Base-by-base conservation (phyloP, 2,797 vertebrate species). In the Ataeniobius toweri region DNA sequence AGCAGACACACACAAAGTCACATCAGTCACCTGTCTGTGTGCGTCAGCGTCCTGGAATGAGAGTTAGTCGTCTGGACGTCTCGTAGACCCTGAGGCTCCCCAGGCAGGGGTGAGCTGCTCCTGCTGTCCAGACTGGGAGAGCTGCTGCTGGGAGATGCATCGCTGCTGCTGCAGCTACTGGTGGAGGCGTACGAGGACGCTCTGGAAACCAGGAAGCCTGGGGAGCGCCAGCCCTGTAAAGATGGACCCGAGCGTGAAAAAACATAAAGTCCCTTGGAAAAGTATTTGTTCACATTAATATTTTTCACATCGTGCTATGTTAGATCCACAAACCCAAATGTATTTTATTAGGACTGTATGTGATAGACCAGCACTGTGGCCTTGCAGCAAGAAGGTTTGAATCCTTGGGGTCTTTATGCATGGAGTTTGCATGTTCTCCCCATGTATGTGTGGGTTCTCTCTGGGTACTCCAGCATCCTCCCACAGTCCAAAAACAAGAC, bases 141-240 rank as follows among this genome's bases (percentile, higher is more conserved):
- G 90, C 94, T 95, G 87, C 94, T 94, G 88, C 92, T 94, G 80
- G 91, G 89, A 51, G 94, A 94, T 44, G 79, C 83, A 8, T 89
- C 67, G 31, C 91, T 93, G 86, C 91, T 94, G 87, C 81, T 87
- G 41, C 89, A 86, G 83, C 86, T 88, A 83, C 89, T 90, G 85
- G 69, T 85, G 83, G 89, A 86, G 53, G 90, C 84, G 78, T 41
- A 82, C 53, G 92, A 91, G 36, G 95, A 95, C 46, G 95, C 95
- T 63, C 94, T 90, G 69, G 95, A 96, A 50, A 96, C 95, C 0
- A 79, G 80, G 3, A 95, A 95, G 0, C 94, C 95, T 0, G 95
- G 95, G 26, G 95, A 96, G 13, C 87, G 91, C 92, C 94, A 95
- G 16, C 93, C 94, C 95, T 96, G 87, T 9, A 28, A 73, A 10